phyloP scores from a whole-genome alignment of 1,140 invertebrate genomes.

The Philopotamus ludificatus region DNA sequence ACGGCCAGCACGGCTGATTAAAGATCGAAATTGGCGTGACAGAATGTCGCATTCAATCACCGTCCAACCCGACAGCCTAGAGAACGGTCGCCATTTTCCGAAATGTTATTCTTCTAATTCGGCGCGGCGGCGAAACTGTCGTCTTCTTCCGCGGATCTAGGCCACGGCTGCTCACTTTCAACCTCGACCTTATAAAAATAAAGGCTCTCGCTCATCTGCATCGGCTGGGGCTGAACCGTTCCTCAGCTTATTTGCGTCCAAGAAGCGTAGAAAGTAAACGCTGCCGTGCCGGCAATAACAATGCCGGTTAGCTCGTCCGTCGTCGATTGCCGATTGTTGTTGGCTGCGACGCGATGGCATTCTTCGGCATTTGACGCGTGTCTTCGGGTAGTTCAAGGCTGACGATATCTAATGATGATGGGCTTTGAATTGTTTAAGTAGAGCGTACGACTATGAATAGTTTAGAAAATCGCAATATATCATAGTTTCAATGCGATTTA shows the following conservation, averaged over 20 bases:
- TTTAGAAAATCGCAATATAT: too few relatives aligned
- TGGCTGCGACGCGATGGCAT: too few relatives aligned
- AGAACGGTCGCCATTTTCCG: not conserved
- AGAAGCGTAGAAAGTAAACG: not conserved
- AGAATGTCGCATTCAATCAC: not conserved
- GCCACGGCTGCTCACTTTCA: constrained; percentile 20
- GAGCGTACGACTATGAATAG: too few relatives aligned
- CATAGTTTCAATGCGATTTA: too few relatives aligned
- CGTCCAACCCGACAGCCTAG: not conserved
- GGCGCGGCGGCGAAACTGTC: not conserved
- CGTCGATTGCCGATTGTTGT: too few relatives aligned
- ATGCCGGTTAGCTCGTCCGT: too few relatives aligned
- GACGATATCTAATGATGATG: too few relatives aligned
- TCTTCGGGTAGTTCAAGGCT: too few relatives aligned
- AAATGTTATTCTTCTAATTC: not conserved
- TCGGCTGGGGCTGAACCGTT: not conserved
- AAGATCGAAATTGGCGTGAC: not conserved
- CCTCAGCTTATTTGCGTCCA: not conserved
- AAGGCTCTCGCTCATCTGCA: not conserved
- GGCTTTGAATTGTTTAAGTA: too few relatives aligned
- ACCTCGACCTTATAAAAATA: constrained; percentile 19
- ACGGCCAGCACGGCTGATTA: too few relatives aligned
- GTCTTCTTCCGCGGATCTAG: not conserved
- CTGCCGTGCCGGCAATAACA: not conserved
- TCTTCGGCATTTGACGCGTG: too few relatives aligned